phyloP scores from a whole-genome alignment of 2,113 vertebrate species.

The Tauraco erythrolophus region DNA sequence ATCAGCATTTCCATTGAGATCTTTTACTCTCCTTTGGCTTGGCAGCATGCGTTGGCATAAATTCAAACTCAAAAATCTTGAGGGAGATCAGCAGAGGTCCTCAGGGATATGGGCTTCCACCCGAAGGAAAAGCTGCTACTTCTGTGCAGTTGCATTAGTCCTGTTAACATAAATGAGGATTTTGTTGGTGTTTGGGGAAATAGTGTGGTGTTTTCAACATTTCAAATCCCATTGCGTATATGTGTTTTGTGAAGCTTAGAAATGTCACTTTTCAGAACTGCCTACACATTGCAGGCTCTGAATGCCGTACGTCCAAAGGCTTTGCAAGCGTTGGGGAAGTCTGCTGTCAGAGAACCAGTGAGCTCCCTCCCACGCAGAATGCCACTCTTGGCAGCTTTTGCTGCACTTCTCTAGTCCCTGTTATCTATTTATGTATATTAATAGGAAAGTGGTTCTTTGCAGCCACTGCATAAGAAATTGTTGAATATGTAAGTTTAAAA shows the following conservation, averaged over 20 bases:
- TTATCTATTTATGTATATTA: neutral
- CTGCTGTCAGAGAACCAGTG: neutral
- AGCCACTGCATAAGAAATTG: neutral
- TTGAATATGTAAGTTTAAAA: neutral
- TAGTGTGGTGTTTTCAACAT: neutral
- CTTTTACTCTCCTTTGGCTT: neutral
- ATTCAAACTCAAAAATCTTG: neutral
- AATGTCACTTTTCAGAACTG: conserved; percentile 20
- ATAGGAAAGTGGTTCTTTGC: neutral
- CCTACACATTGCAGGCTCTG: neutral
- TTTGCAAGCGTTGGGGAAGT: neutral
- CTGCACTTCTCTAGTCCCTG: neutral
- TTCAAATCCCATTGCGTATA: neutral
- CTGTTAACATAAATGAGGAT: neutral
- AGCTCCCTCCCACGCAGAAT: neutral
- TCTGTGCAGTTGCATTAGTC: neutral
- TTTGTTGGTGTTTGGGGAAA: neutral
- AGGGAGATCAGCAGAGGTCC: neutral
- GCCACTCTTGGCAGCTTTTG: neutral
- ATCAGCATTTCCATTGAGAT: neutral
- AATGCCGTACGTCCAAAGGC: neutral
- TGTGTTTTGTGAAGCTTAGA: neutral
- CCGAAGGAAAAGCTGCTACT: neutral
- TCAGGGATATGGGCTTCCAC: neutral
- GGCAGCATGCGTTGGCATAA: neutral